Evolutionary conservation across 2,113 vertebrate genomes (phyloP), one percentile per base, ranked within the genome.

Genomic region (Phycodurus eques): DNA sequence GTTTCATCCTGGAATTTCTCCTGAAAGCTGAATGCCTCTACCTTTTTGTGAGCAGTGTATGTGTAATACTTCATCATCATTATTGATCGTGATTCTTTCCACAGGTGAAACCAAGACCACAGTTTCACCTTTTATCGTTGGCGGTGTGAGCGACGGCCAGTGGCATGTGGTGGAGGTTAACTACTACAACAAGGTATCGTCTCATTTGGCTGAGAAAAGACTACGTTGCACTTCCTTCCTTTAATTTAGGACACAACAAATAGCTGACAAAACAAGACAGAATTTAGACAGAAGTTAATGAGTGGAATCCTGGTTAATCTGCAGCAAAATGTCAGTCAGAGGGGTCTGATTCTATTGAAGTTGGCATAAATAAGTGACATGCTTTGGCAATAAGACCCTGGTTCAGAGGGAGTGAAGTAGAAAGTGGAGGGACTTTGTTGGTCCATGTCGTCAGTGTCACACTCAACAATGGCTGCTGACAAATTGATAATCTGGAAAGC

Each of bases 61-160:
- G 35, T 39, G 35, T 39, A 3, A 33, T 63, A 33, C 3, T 35
- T 57, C 35, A 13, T 19, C 12, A 1, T 2, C 5, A 0, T 43
- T 44, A 61, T 22, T n/a, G 2, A 15, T 11, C 42, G 20, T 20
- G 4, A n/a, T 43, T 56, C 51, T 79, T 71, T 76, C 64, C 31
- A 13, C 85, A 98, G 97, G 97, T 49, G 96, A 98, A 83, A 93
- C 93, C 1, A 96, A 95, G 68, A 97, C 95, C 8, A 95, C 91
- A 0, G 95, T 98, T 59, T 94, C 95, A 0, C 95, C 96, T 0
- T 94, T 89, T 0, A 80, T 98, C 76, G 87, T 86, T 0, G 96
- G 96, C 8, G 96, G 96, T 0, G 94, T 98, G 81, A 97, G 96
- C 0, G 96, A 98, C 0, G 96, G 96, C 49, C 95, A 95, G 87